phyloP scores from a whole-genome alignment of 2,113 vertebrate species.

The Cygnus buccinator region DNA sequence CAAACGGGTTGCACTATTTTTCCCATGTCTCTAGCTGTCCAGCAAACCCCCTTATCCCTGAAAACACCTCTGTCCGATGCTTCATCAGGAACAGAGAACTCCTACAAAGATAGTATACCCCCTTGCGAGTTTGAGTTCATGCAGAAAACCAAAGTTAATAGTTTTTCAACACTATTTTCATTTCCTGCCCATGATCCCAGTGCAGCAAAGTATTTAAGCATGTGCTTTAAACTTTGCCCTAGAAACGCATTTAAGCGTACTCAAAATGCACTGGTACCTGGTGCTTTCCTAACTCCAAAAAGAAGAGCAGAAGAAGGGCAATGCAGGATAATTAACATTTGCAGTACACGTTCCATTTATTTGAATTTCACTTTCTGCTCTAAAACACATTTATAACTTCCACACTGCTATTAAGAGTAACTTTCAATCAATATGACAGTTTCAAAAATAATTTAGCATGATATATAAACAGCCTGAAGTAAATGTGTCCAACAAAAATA shows the following conservation, averaged over 20 bases:
- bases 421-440: constrained; percentile 69
- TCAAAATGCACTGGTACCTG: not conserved
- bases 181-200: constrained; percentile 30
- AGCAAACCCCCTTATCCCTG: not conserved
- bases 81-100: not conserved
- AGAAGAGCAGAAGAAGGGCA: not conserved
- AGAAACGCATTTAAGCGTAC: not conserved
- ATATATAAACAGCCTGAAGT: constrained; percentile 66
- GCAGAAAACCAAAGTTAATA: constrained; percentile 29
- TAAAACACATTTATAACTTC: not conserved
- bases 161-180: constrained; percentile 52
- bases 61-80: not conserved
- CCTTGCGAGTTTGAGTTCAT: not conserved
- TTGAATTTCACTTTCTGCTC: constrained; percentile 30
- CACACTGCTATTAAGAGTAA: constrained; percentile 48
- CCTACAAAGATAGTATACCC: not conserved
- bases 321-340: not conserved
- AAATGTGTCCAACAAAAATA: constrained; percentile 66
- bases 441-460: constrained; percentile 3
- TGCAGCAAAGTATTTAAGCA: constrained; percentile 36
- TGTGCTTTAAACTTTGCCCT: constrained; percentile 35
- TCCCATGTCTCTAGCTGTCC: not conserved
- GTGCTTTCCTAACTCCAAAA: not conserved
- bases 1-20: not conserved
- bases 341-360: not conserved